Conservation (phyloP, 2,888 invertebrate genomes). For the Gasteruption jaculator region DNA sequence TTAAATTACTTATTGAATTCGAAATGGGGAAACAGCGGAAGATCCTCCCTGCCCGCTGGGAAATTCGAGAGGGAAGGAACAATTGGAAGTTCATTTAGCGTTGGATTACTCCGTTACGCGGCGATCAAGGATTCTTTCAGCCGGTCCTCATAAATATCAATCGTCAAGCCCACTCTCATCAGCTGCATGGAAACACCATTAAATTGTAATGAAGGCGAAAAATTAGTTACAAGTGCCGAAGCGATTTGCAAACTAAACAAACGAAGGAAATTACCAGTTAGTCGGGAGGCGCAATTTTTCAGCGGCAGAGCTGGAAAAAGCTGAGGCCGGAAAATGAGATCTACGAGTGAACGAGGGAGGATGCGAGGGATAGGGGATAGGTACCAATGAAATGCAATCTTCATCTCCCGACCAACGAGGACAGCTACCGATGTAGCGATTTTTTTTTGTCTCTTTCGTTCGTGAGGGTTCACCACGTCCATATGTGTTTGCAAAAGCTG, state of each 20-base stretch:
- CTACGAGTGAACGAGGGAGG: slow-evolving; percentile 27
- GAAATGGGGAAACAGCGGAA: slow-evolving; percentile 22
- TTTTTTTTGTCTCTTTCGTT: slow-evolving; percentile 14
- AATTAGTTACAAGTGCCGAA: too few relatives aligned
- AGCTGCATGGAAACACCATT: too few relatives aligned
- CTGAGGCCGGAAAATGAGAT: slow-evolving; percentile 35
- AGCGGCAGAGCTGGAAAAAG: too few relatives aligned
- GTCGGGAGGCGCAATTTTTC: slow-evolving; percentile 34
- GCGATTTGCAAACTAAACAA: slow-evolving; percentile 26
- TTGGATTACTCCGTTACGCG: background rate
- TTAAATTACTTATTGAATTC: slow-evolving; percentile 33
- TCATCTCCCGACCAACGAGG: slow-evolving; percentile 22
- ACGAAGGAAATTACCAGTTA: slow-evolving; percentile 35
- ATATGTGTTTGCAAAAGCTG: slow-evolving; percentile 32
- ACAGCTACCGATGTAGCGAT: slow-evolving; percentile 16
- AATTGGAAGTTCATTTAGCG: slow-evolving; percentile 1
- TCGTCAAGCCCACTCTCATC: too few relatives aligned
- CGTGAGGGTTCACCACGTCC: background rate
- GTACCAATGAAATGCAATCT: slow-evolving; percentile 34
- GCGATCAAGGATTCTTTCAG: background rate
- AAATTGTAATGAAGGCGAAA: too few relatives aligned
- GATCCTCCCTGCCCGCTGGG: slow-evolving; percentile 21
- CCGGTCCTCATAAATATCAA: too few relatives aligned
- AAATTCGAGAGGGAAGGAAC: slow-evolving; percentile 20
- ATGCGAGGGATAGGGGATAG: too few relatives aligned